Conservation (phyloP, 1,140 invertebrate species). For the Bombus turneri region DNA sequence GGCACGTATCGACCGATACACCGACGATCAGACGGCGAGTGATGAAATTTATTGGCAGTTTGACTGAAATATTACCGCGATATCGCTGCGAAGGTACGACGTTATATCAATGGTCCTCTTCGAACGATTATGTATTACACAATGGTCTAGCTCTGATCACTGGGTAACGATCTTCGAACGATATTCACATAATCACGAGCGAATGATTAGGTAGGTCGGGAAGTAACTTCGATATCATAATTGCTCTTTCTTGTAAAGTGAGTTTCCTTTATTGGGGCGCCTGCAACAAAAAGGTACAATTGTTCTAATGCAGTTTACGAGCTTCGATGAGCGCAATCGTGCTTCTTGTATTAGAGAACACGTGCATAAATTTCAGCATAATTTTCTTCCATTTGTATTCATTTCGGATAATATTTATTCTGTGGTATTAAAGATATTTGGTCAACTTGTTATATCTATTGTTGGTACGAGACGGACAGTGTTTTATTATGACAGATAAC, state of each 20-base stretch:
- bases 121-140: background rate
- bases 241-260: background rate
- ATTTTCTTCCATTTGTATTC: no score
- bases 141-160: background rate
- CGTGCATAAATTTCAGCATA: no score
- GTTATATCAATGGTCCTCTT: background rate
- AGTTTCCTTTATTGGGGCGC: no score
- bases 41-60: conserved; percentile 17
- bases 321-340: background rate
- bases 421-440: no score
- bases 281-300: background rate
- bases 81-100: background rate
- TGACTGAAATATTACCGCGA: conserved; percentile 39
- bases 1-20: background rate
- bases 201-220: no score
- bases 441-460: no score
- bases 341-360: no score
- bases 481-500: no score
- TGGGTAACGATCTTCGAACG: background rate
- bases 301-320: background rate
- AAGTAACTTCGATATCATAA: background rate
- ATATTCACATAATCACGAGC: background rate
- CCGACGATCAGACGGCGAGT: background rate
- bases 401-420: no score
- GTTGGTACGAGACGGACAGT: no score